A percentile compares a stretch with the other conserved stretches of the same genome.
These are phyloP conservation scores for Acanthisitta chloris DNA, from an alignment of 2,113 vertebrate species.

Conservation along the genomic window DNA sequence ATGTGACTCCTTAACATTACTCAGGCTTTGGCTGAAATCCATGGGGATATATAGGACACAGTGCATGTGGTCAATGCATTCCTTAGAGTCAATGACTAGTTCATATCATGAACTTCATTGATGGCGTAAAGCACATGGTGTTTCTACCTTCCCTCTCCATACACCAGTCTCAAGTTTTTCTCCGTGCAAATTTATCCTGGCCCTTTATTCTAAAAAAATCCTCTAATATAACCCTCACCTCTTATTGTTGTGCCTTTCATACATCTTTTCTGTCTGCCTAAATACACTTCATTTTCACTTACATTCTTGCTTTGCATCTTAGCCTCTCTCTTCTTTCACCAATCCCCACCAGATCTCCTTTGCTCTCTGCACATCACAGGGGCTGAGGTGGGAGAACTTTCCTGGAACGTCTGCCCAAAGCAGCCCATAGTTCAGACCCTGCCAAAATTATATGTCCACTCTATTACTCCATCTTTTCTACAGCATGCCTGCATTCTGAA, in stretches of 20 bases:
- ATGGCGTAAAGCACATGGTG: accelerated
- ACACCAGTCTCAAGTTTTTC: not conserved
- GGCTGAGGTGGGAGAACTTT: not conserved
- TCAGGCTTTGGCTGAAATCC: not conserved
- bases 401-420: not conserved
- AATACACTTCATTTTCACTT: not conserved
- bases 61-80: not conserved
- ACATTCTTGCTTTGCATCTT: not conserved
- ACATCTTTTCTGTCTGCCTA: not conserved
- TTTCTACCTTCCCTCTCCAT: not conserved
- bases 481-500: not conserved
- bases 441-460: not conserved
- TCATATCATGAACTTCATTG: not conserved
- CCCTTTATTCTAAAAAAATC: not conserved
- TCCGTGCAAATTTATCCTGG: not conserved
- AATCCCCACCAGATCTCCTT: not conserved
- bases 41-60: not conserved
- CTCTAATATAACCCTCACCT: too few species aligned
- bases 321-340: not conserved
- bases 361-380: not conserved
- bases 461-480: not conserved
- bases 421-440: not conserved
- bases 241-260: accelerated
- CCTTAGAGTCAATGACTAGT: not conserved
- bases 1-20: not conserved